Conservation (phyloP, 2,113 vertebrate genomes). For the Tragelaphus scriptus region DNA sequence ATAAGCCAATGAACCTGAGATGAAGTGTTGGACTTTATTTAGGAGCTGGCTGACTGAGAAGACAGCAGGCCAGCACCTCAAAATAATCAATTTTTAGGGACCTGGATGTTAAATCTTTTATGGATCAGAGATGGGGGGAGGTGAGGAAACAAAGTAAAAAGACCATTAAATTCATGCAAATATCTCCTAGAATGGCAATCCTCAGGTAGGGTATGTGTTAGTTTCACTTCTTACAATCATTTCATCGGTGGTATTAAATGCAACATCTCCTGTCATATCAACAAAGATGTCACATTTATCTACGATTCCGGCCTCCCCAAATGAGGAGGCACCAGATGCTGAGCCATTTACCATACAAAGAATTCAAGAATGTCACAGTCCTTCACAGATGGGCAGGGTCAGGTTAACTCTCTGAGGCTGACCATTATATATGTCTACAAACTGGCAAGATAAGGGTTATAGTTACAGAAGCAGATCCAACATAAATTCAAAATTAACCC, state of each 20-base stretch:
- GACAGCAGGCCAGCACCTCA: background rate
- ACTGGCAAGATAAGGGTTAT: background rate
- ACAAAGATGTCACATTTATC: background rate
- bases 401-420: background rate
- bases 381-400: background rate
- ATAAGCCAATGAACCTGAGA: background rate
- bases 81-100: background rate
- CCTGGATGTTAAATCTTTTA: background rate
- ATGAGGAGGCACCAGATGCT: background rate
- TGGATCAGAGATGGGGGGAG: background rate
- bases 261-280: background rate
- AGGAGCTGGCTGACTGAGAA: background rate
- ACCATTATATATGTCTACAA: background rate
- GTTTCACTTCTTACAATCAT: background rate
- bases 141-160: background rate
- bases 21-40: background rate
- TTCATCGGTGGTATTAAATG: background rate
- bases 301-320: fast-evolving
- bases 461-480: background rate
- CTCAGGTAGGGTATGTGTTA: background rate
- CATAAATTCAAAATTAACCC: background rate
- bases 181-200: background rate
- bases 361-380: background rate
- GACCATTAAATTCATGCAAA: background rate
- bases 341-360: background rate